Evolutionary conservation across 2,113 vertebrate species (phyloP), one percentile per base, ranked within the genome.

Genomic region (Pleuronectes platessa): DNA sequence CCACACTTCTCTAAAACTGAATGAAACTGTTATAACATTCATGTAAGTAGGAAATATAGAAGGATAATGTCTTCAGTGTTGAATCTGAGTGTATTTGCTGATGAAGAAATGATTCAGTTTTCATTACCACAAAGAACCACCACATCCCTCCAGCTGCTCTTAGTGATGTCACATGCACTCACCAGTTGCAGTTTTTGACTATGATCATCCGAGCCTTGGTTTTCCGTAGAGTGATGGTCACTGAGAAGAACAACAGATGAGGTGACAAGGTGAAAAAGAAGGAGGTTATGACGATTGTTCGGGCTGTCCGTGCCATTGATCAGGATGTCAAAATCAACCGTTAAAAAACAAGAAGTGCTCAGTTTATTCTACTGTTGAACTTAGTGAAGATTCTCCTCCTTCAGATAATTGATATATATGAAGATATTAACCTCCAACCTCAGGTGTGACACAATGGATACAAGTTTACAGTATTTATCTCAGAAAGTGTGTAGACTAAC

Each of bases 151-250:
- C 13, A 54, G 51, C 51, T 54, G 2, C 45, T 49, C 17, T 63
- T n/a, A 59, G 37, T 42, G 40, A 42, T 68, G 26, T 24, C 35
- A 15, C n/a, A 31, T 31, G 31, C 31, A 63, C 96, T 96, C 93
- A 97, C 97, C 92, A 88, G 78, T 65, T 92, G 90, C 56, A 97
- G 94, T 81, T 85, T 94, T 5, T 91, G 74, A 88, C 82, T 91
- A 79, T 90, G 79, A 49, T 89, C 74, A 0, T 71, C 13, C n/a
- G 79, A 56, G 0, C 76, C 91, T 61, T 90, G 77, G 70, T 90
- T 82, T 24, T 95, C 86, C 21, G 83, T 49, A 55, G 79, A 17
- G 37, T 67, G 42, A 37, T 26, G 61, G 21, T 64, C 71, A 69
- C 92, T 92, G 65, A 56, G 5, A 71, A 26, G 24, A 13, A 24